These are phyloP conservation scores for Chiloscyllium plagiosum DNA, from an alignment of 2,113 vertebrate species.

Conservation along the genomic window DNA sequence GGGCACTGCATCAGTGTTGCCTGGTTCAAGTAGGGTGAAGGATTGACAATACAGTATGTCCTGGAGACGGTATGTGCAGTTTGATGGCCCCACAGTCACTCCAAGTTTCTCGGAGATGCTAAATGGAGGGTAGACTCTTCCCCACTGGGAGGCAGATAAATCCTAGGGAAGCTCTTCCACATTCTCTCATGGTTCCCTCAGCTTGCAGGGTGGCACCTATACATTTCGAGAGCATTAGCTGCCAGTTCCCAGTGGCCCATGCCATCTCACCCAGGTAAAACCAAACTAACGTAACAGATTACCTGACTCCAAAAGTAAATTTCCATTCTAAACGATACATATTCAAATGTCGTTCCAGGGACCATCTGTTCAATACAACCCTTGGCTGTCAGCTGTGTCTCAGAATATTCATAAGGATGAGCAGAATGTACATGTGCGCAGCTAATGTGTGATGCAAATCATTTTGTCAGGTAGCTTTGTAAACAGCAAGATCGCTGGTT, in stretches of 20 bases:
- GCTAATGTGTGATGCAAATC: slow-evolving; percentile 26
- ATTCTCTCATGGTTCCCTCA: neutral
- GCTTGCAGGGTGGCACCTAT: neutral
- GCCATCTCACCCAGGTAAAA: neutral
- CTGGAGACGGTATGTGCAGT: neutral
- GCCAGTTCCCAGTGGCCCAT: neutral
- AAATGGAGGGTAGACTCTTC: neutral
- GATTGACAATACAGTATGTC: neutral
- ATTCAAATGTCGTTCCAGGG: slow-evolving; percentile 10
- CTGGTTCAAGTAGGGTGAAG: neutral
- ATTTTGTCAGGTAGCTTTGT: slow-evolving; percentile 21
- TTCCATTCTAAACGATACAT: slow-evolving; percentile 18
- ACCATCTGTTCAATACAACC: slow-evolving; percentile 25
- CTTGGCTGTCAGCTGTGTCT: neutral
- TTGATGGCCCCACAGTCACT: neutral
- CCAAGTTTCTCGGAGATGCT: neutral
- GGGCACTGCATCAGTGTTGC: neutral
- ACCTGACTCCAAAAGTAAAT: neutral
- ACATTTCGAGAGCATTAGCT: neutral
- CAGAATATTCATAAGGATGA: neutral
- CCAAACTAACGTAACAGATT: neutral
- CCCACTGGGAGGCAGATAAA: neutral
- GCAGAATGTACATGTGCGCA: slow-evolving; percentile 17
- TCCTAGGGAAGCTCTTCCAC: neutral
- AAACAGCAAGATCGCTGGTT: slow-evolving; percentile 14